Conservation (phyloP, 2,797 vertebrate genomes). For the Macropus fuliginosus region DNA sequence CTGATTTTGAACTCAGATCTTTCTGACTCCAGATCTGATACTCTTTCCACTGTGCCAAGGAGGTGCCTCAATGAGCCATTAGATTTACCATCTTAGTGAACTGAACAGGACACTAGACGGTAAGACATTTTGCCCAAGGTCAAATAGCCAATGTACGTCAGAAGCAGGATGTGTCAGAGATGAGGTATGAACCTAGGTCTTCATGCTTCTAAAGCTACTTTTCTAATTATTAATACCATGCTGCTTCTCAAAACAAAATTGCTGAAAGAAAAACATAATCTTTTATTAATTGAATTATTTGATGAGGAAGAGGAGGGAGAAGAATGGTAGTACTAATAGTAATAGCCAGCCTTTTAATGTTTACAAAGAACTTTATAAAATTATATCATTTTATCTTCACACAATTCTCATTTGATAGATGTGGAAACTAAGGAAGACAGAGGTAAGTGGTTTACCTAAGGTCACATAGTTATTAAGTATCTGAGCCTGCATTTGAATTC, state of each 20-base stretch:
- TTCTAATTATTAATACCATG: not conserved
- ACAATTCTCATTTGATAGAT: not conserved
- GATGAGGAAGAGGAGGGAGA: not conserved
- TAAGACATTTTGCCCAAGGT: not conserved
- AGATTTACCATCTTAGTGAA: not conserved
- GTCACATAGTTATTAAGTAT: not conserved
- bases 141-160: not conserved
- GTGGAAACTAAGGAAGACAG: not conserved
- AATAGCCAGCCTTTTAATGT: not conserved
- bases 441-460: not conserved
- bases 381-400: not conserved
- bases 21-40: too few relatives aligned
- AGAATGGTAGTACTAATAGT: not conserved
- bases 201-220: not conserved
- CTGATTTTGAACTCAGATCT: too few relatives aligned
- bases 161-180: not conserved
- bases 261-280: not conserved
- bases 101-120: not conserved
- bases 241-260: not conserved
- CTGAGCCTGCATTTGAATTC: not conserved
- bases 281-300: not conserved
- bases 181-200: not conserved
- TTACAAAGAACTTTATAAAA: not conserved
- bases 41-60: not conserved
- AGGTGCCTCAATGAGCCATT: not conserved